These are phyloP conservation scores for Nilaparvata lugens DNA, from an alignment of 1,140 invertebrate genomes.

Conservation along the genomic window DNA sequence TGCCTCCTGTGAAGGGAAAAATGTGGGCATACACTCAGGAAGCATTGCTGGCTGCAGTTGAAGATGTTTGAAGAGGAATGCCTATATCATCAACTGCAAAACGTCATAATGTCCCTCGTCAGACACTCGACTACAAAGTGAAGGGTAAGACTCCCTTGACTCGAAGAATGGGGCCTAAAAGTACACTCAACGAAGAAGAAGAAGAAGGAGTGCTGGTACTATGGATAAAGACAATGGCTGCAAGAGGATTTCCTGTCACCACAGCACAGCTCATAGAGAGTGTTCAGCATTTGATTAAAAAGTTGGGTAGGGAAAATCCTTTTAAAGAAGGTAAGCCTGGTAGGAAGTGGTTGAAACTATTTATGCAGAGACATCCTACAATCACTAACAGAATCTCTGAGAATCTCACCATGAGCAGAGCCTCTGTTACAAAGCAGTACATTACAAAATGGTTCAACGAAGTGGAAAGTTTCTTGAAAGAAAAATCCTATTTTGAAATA, in stretches of 20 bases:
- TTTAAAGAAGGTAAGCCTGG: conserved; percentile 29
- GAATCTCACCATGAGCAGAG: conserved; percentile 23
- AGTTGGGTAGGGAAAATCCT: background rate
- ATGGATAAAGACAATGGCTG: background rate
- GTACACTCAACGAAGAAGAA: too few relatives aligned
- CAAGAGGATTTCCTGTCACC: background rate
- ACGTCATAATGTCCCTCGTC: too few relatives aligned
- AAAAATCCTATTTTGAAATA: conserved; percentile 17
- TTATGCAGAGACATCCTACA: conserved; percentile 28
- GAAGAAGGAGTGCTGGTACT: background rate
- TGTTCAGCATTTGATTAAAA: background rate
- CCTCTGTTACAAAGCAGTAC: conserved; percentile 23
- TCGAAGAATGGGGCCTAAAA: too few relatives aligned
- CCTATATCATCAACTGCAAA: too few relatives aligned
- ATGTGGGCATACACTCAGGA: too few relatives aligned
- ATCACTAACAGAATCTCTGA: conserved; percentile 15
- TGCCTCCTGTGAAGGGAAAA: too few relatives aligned
- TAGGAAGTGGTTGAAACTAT: conserved; percentile 31
- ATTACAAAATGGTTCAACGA: conserved; percentile 30
- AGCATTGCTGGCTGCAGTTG: too few relatives aligned
- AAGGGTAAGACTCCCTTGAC: too few relatives aligned
- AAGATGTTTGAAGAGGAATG: too few relatives aligned
- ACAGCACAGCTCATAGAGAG: background rate
- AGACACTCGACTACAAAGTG: too few relatives aligned
- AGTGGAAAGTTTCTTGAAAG: conserved; percentile 25